phyloP scores from a whole-genome alignment of 2,797 vertebrate genomes.

The Masticophis lateralis region DNA sequence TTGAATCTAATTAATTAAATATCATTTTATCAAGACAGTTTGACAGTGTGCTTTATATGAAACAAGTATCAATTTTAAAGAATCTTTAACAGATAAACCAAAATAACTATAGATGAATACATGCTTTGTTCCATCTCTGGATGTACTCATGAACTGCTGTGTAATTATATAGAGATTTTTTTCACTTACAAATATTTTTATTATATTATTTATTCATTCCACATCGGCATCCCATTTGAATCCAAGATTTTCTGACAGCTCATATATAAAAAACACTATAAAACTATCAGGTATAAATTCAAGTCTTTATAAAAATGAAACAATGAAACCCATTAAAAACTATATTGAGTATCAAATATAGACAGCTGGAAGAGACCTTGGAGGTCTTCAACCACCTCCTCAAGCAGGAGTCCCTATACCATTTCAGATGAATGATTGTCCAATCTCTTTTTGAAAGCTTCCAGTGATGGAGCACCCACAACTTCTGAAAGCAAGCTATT shows the following conservation, averaged over 20 bases:
- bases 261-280: neutral
- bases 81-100: neutral
- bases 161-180: neutral
- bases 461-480: neutral
- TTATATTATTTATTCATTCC: neutral
- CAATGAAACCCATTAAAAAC: neutral
- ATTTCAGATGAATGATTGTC: neutral
- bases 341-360: neutral
- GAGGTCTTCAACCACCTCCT: neutral
- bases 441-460: neutral
- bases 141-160: neutral
- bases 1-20: neutral
- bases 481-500: neutral
- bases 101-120: neutral
- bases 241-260: neutral
- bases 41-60: neutral
- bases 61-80: neutral
- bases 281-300: neutral
- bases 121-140: neutral
- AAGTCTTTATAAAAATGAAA: neutral
- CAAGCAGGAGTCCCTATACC: neutral
- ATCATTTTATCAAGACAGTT: neutral
- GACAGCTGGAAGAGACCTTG: neutral
- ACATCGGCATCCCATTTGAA: neutral
- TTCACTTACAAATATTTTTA: neutral